These are phyloP conservation scores for Oxycera nigricornis DNA, from an alignment of 2,888 invertebrate species.

Conservation along the genomic window DNA sequence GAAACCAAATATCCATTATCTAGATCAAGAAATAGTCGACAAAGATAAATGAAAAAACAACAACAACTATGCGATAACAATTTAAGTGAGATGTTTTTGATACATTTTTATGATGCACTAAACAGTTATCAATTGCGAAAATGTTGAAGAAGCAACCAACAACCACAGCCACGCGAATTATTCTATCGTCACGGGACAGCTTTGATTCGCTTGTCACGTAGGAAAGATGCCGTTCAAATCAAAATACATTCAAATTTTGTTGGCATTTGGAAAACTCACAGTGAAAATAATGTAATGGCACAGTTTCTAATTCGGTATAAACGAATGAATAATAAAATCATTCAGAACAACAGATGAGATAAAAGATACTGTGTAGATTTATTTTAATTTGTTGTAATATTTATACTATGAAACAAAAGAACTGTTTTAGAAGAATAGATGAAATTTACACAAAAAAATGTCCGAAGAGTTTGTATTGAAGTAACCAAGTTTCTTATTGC, in stretches of 20 bases:
- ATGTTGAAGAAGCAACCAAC: too few species aligned
- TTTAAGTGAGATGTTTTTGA: too few species aligned
- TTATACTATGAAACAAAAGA: constrained; percentile 12
- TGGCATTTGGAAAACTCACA: neutral
- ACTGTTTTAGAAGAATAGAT: constrained; percentile 29
- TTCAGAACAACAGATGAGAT: neutral
- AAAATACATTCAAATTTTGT: neutral
- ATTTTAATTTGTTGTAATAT: constrained; percentile 28
- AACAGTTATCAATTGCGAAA: too few species aligned
- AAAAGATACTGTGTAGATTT: neutral
- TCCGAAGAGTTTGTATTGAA: too few species aligned
- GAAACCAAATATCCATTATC: neutral
- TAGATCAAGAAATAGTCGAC: neutral
- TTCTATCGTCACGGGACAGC: too few species aligned
- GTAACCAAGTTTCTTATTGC: too few species aligned
- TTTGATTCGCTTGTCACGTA: too few species aligned
- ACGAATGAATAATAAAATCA: neutral
- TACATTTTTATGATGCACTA: too few species aligned
- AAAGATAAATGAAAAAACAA: too few species aligned
- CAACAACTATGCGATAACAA: too few species aligned
- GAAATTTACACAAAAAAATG: constrained; percentile 21
- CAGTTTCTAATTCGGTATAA: neutral
- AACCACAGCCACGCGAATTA: too few species aligned
- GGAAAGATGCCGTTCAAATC: neutral
- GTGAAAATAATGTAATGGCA: neutral